Conservation (phyloP, 2,888 invertebrate genomes). For the Phaonia tiefii region DNA sequence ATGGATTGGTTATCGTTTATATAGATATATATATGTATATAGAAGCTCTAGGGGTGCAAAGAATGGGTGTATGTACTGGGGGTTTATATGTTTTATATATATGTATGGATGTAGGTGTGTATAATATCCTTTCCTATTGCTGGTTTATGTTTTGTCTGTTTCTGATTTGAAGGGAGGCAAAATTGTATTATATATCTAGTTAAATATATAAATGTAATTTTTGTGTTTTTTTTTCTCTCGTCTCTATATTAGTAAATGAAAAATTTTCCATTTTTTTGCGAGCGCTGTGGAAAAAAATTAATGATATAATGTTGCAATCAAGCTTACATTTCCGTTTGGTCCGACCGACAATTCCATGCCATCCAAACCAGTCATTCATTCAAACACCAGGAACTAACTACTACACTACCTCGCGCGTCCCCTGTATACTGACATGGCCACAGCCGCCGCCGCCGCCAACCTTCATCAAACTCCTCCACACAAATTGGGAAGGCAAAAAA, state of each 20-base stretch:
- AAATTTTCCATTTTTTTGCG: conserved; percentile 24
- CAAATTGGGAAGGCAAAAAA: neutral
- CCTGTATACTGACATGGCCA: neutral
- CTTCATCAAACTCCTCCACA: conserved; percentile 6
- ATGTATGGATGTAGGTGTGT: neutral
- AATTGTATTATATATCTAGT: neutral
- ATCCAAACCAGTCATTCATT: conserved; percentile 41
- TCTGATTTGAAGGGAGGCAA: neutral
- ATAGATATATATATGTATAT: conserved; percentile 38
- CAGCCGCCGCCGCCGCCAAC: neutral
- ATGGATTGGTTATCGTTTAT: conserved; percentile 52
- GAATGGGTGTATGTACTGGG: no score
- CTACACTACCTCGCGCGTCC: conserved; percentile 5
- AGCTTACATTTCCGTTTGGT: conserved; percentile 67
- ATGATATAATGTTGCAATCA: conserved; percentile 68
- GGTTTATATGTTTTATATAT: conserved; percentile 7
- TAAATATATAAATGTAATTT: neutral
- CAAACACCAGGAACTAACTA: conserved; percentile 23
- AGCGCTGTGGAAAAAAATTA: conserved; percentile 51
- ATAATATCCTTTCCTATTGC: neutral
- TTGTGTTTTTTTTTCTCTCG: neutral
- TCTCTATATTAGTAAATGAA: conserved; percentile 23
- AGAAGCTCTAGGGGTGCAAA: no score
- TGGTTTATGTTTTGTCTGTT: neutral
- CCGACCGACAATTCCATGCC: conserved; percentile 56